These are phyloP conservation scores for Apis florea DNA, from an alignment of 1,140 invertebrate species.

Conservation along the genomic window DNA sequence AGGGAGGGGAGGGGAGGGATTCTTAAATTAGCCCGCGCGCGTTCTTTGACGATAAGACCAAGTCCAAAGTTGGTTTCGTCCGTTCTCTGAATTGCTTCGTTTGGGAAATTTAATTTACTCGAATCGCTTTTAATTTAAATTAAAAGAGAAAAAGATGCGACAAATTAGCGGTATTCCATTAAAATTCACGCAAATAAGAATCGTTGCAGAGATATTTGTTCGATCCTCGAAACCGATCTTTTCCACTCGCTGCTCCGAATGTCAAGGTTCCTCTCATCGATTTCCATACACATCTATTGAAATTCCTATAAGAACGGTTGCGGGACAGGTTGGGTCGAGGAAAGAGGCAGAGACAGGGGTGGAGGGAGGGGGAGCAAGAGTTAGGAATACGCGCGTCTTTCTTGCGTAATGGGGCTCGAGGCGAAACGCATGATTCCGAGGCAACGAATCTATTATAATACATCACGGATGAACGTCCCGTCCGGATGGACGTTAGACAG, in stretches of 20 bases:
- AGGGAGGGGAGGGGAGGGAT: not conserved
- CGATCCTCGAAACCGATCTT: too few species aligned
- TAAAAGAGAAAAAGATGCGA: too few species aligned
- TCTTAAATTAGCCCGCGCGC: not conserved
- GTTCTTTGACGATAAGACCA: not conserved
- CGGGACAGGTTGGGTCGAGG: constrained; percentile 17
- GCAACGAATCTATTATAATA: constrained; percentile 67
- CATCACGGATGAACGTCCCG: constrained; percentile 54
- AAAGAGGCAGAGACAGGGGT: constrained; percentile 3
- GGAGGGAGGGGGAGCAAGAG: constrained; percentile 20
- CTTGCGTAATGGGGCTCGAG: constrained; percentile 57
- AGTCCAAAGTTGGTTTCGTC: too few species aligned
- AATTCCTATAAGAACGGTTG: constrained; percentile 48
- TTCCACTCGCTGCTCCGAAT: constrained; percentile 53
- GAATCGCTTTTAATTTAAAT: too few species aligned
- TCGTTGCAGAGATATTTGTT: not conserved
- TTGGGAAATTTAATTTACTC: too few species aligned
- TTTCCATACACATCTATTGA: constrained; percentile 60
- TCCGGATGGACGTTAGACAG: constrained; percentile 33
- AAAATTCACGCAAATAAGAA: not conserved
- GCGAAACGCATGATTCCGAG: constrained; percentile 57
- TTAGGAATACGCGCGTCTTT: constrained; percentile 53
- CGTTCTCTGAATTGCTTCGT: too few species aligned
- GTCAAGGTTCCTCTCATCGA: constrained; percentile 60
- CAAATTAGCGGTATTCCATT: not conserved